Conservation (phyloP, 2,888 invertebrate genomes). For the Caenorhabditis sp. region DNA sequence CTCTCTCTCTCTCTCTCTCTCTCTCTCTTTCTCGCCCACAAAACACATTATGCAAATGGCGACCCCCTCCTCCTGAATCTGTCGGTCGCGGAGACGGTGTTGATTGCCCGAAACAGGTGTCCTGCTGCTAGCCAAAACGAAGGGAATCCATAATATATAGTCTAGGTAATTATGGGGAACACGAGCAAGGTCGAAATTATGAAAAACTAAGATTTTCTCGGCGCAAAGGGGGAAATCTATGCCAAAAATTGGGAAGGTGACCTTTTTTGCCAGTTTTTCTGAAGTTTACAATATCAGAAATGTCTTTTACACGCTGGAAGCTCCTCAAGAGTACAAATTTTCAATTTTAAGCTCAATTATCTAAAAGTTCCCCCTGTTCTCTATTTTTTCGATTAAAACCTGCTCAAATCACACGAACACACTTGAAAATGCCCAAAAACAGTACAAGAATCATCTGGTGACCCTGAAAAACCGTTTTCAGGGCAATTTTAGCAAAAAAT, state of each 20-base stretch:
- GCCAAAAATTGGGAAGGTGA: too few species aligned
- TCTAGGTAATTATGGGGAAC: background rate
- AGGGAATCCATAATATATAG: conserved; percentile 27
- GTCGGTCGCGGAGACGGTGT: conserved; percentile 33
- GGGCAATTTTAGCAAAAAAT: background rate
- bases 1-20: conserved; percentile 9
- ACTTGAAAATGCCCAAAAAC: background rate
- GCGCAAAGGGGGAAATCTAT: too few species aligned
- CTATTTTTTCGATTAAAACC: too few species aligned
- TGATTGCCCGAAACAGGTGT: conserved; percentile 51
- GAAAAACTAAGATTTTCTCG: too few species aligned
- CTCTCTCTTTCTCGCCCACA: conserved; percentile 2
- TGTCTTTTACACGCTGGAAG: too few species aligned
- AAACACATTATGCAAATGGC: conserved; percentile 49
- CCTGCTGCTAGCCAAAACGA: conserved; percentile 19
- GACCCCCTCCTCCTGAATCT: conserved; percentile 12
- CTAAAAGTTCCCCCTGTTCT: too few species aligned
- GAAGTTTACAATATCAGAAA: too few species aligned
- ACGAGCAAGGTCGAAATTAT: background rate
- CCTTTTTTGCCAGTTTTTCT: too few species aligned
- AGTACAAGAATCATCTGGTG: background rate
- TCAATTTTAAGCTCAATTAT: too few species aligned
- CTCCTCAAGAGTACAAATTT: too few species aligned
- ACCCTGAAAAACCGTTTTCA: background rate
- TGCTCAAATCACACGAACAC: too few species aligned